phyloP scores from a whole-genome alignment of 2,797 vertebrate species.

The Simalia tracyae region DNA sequence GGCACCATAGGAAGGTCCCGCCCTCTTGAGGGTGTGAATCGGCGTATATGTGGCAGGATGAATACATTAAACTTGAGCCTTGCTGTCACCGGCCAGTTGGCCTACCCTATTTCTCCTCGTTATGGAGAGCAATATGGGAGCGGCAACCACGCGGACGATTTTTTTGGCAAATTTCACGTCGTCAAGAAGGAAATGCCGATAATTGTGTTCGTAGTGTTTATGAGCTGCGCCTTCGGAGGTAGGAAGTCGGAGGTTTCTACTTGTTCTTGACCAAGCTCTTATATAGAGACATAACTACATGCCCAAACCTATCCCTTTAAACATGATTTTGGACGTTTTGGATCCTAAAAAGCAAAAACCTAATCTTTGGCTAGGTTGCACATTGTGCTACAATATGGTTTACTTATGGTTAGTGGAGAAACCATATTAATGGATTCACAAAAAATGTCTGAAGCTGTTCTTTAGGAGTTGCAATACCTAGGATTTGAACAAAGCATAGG shows the following conservation, averaged over 20 bases:
- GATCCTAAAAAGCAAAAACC: not conserved
- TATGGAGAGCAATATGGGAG: accelerated
- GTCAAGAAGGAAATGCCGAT: not conserved
- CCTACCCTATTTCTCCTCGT: too few relatives aligned
- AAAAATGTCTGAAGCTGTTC: not conserved
- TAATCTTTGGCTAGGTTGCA: not conserved
- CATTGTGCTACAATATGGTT: not conserved
- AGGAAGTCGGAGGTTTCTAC: not conserved
- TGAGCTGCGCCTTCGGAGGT: conserved; percentile 5
- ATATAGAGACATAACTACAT: too few relatives aligned
- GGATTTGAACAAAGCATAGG: not conserved
- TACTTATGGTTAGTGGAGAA: not conserved
- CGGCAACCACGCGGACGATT: accelerated
- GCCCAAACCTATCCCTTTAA: not conserved
- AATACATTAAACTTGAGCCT: not conserved
- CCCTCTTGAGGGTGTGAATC: too few relatives aligned
- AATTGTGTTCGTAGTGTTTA: not conserved
- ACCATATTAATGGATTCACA: not conserved
- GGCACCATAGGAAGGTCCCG: too few relatives aligned
- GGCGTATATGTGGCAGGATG: not conserved
- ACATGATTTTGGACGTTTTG: not conserved
- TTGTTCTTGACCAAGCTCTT: not conserved
- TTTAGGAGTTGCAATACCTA: not conserved
- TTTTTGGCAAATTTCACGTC: not conserved
- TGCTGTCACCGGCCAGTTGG: not conserved